Base-by-base conservation (phyloP, 2,888 invertebrate species). In the Macaria liturata region DNA sequence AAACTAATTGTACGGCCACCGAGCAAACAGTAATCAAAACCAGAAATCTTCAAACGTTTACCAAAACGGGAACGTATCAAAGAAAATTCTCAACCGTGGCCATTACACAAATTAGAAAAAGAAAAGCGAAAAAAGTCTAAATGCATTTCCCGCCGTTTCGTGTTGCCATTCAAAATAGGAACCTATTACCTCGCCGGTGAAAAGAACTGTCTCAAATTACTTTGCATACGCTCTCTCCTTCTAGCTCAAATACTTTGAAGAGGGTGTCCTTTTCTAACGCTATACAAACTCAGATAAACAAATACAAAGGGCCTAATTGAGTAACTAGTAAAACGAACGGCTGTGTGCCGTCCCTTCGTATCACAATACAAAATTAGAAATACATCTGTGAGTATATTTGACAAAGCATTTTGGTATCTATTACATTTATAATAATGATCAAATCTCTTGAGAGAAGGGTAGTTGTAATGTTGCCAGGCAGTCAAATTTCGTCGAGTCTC, bases 301-400 rank as follows among this genome's bases (percentile, higher is more conserved):
- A 91, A 92, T 87, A 92, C 92, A 92, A 91, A 92, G 91, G 90
- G 90, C 90, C 92, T 92, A 92, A 92, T 92, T 92, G 92, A 92
- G 91, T 92, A 91, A 92, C 90, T 91, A 91, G 91, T 90, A 90
- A 88, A 91, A 88, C 88, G 90, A 88, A 87, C 88, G 85, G 84
- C 84, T 86, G 83, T 80, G 84, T 83, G 76, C 82, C 85, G 86
- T 89, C 90, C 90, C 90, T 90, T 83, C 83, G 81, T 75, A 70
- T 78, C 75, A 71, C 78, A 71, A 71, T 65, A 74, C 88, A 70
- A 80, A 58, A 58, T 72, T 80, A 69, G 31, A 20, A 32, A 40
- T 69, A 56, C 69, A 43, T 46, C 51, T 64, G 39, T 60, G 68
- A 44, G 69, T 46, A 2, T 4, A 32, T 50, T 60, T 34, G 32